Evolutionary conservation across 2,797 vertebrate genomes (phyloP), one percentile per base, ranked within the genome.

Genomic region (Acrocephalus scirpaceus): DNA sequence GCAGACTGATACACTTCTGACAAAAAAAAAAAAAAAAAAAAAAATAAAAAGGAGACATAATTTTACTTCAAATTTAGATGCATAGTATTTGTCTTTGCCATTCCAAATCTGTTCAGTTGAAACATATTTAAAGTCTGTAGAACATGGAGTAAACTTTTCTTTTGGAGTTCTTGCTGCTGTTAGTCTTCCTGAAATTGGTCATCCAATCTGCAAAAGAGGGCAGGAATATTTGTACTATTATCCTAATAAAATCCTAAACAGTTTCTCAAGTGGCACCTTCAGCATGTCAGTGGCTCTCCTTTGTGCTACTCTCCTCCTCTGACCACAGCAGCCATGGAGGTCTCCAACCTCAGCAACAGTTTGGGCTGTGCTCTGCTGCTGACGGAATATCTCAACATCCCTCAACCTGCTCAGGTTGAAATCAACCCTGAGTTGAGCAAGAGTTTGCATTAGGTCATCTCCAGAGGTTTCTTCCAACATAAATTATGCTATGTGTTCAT

Each of bases 201-300:
- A 86, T 80, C 16, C 54, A 80, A 65, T 29, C 42, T 88, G 65
- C 78, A 72, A 15, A 77, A 92, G 50, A 21, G 16, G 25, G 4
- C 30, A 62, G n/a, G 30, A 27, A 11, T 82, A 48, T 90, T 85
- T 74, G 18, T 54, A 16, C 14, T 47, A 2, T 64, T 91, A 17
- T 47, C 26, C 47, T 58, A 21, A 61, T 82, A 40, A 76, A 73
- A 76, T 13, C 10, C 19, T 45, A 17, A 71, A 57, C 29, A 48
- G 21, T 71, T 92, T 96, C 32, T 25, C 5, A 30, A 44, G 23
- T 67, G 32, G 7, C 47, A 48, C n/a, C 32, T 86, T 48, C 45
- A 22, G 32, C 10, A 0, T 1, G 5, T 32, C 1, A 0, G 32
- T 53, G 51, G 5, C 29, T 91, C 8, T 38, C 18, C 45, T 54